Evolutionary conservation across 2,888 invertebrate genomes (phyloP), one percentile per base, ranked within the genome.

Genomic region (Cephus nigrinus): DNA sequence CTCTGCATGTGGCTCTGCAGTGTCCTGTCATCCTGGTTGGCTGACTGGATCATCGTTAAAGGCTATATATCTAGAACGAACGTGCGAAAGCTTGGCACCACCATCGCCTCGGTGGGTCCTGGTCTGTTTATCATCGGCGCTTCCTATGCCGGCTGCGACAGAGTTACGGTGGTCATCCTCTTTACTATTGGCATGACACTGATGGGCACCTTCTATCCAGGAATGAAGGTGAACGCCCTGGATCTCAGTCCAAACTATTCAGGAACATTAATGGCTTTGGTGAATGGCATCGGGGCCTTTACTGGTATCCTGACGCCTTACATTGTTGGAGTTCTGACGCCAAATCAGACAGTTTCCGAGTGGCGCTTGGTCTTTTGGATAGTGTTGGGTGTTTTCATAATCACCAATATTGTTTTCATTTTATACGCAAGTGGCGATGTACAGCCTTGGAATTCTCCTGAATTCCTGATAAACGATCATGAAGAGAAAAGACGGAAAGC

Each of bases 331-430:
- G 91, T 94, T 68, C 90, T 95, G 82, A 95, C 95, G 75, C 94
- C 94, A 83, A 93, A 94, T 91, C 93, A 94, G 74, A 93, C 93
- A 0, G 86, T 95, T 11, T 89, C 91, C 32, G 94, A 96, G 92
- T 97, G 97, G 97, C 93, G 95, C 33, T 86, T 93, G 0, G 96
- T 97, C 0, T 97, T 97, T 90, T 96, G 97, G 96, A 95, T 97
- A 68, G 94, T 96, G 71, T 93, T 96, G 11, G 94, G 88, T 0
- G 93, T 97, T 4, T 93, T 97, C 80, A 90, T 94, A 0, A 80
- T 94, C 1, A 95, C 96, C 1, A 96, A 96, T 86, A 69, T 95
- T 0, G 87, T 96, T 12, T 97, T 95, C 90, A 85, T 95, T 3
- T 76, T 95, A 5, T 96, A 94, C 88, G 96, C 95, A 0, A 94